phyloP scores from a whole-genome alignment of 2,888 invertebrate genomes.

The Tromatobia lineatoria region DNA sequence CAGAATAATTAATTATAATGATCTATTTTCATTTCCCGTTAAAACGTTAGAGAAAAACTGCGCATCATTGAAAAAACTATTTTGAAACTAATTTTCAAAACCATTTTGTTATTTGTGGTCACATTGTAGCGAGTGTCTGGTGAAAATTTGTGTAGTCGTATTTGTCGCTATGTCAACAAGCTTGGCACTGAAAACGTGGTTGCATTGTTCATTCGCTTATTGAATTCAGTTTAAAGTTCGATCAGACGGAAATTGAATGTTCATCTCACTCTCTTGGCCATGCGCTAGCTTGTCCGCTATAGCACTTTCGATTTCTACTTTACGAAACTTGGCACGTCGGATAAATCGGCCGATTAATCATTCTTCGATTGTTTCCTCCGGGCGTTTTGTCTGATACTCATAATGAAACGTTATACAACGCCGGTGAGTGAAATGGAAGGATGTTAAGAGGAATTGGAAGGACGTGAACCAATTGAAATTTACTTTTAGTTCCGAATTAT shows the following conservation, averaged over 20 bases:
- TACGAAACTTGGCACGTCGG: constrained; percentile 46
- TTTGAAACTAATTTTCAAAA: constrained; percentile 14
- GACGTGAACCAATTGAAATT: constrained; percentile 69
- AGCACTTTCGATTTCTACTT: not conserved
- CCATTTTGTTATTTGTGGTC: not conserved
- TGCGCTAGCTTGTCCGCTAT: constrained; percentile 17
- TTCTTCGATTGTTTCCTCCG: constrained; percentile 59
- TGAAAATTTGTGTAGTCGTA: not conserved
- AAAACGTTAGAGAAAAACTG: constrained; percentile 33
- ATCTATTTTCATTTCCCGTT: no score
- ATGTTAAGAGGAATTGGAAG: constrained; percentile 36
- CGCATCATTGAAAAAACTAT: not conserved
- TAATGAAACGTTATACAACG: constrained; percentile 38
- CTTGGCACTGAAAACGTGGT: not conserved
- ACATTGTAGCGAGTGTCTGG: not conserved
- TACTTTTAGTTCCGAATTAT: constrained; percentile 73
- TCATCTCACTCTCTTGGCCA: constrained; percentile 16
- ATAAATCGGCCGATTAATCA: constrained; percentile 66
- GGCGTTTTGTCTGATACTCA: constrained; percentile 39
- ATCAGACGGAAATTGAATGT: constrained; percentile 57
- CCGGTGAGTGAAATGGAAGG: not conserved
- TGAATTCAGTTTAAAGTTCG: constrained; percentile 39
- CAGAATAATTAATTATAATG: no score
- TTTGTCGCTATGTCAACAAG: not conserved
- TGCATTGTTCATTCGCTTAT: constrained; percentile 30